A percentile compares a stretch with the other conserved stretches of the same genome.
Evolutionary conservation across 2,113 vertebrate species (phyloP).

Genomic region (Hyperopisus bebe): DNA sequence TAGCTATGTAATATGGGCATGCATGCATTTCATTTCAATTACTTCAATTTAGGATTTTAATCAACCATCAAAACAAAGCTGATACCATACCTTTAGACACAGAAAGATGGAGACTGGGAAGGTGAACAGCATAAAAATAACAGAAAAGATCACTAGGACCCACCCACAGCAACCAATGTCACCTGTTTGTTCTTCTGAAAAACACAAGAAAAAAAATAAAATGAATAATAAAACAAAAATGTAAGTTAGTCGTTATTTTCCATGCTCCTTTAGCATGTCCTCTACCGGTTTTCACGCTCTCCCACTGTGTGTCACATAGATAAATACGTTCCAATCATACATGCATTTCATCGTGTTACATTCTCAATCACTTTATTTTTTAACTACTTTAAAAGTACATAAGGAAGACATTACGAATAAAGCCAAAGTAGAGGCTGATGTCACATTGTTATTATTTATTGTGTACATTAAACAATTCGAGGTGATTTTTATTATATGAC

Average conservation of each 20-base stretch:
- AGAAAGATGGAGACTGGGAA: constrained; percentile 78
- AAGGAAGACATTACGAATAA: neutral
- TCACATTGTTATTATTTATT: neutral
- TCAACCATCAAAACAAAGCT: neutral
- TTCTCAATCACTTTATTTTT: neutral
- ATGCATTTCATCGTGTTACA: neutral
- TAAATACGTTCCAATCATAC: neutral
- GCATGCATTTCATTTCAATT: neutral
- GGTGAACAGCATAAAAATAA: constrained; percentile 56
- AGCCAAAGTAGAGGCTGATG: neutral
- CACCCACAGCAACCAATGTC: constrained; percentile 67
- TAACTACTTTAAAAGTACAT: neutral
- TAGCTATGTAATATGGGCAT: neutral
- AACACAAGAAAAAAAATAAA: neutral
- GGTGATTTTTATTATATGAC: too few species aligned
- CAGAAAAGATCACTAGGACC: constrained; percentile 66
- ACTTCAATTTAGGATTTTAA: neutral
- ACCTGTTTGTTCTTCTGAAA: constrained; percentile 53
- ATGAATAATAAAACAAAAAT: neutral
- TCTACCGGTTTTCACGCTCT: neutral
- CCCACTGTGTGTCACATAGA: neutral
- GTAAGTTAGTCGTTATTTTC: neutral
- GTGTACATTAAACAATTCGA: too few species aligned
- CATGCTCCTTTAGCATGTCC: neutral
- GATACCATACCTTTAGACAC: constrained; percentile 71